phyloP scores from a whole-genome alignment of 2,888 invertebrate genomes.

The Fragum whitleyi region DNA sequence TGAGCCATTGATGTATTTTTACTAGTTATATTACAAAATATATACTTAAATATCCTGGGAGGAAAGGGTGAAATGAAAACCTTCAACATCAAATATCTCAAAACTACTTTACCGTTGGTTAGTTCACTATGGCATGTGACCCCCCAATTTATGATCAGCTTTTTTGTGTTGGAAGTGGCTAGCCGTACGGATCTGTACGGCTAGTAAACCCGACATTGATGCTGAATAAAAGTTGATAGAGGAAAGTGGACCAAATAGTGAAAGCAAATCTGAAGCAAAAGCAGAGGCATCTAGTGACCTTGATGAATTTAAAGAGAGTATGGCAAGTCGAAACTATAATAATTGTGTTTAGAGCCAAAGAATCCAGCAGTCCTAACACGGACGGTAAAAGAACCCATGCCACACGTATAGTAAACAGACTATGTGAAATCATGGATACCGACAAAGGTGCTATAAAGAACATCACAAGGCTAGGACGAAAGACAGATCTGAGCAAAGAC shows the following conservation, averaged over 20 bases:
- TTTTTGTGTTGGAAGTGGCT: too few relatives aligned
- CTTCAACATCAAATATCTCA: too few relatives aligned
- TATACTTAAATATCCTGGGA: too few relatives aligned
- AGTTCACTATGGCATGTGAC: too few relatives aligned
- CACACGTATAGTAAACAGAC: neutral
- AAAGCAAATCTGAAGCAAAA: neutral
- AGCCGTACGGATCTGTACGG: too few relatives aligned
- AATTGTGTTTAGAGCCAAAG: conserved; percentile 2
- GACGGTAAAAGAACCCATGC: neutral
- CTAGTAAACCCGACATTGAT: neutral
- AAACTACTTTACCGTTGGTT: too few relatives aligned
- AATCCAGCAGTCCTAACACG: neutral
- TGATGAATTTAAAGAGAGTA: neutral
- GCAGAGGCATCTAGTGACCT: neutral
- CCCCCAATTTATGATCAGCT: too few relatives aligned
- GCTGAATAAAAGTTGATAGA: neutral
- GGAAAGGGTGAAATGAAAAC: too few relatives aligned
- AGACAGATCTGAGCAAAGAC: neutral
- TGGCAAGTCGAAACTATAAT: neutral
- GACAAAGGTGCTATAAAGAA: neutral
- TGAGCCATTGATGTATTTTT: too few relatives aligned
- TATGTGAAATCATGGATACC: conserved; percentile 6
- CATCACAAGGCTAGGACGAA: conserved; percentile 1
- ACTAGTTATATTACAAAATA: too few relatives aligned
- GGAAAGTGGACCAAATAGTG: neutral